These are phyloP conservation scores for Planococcus citri DNA, from an alignment of 1,140 invertebrate genomes.

Conservation along the genomic window DNA sequence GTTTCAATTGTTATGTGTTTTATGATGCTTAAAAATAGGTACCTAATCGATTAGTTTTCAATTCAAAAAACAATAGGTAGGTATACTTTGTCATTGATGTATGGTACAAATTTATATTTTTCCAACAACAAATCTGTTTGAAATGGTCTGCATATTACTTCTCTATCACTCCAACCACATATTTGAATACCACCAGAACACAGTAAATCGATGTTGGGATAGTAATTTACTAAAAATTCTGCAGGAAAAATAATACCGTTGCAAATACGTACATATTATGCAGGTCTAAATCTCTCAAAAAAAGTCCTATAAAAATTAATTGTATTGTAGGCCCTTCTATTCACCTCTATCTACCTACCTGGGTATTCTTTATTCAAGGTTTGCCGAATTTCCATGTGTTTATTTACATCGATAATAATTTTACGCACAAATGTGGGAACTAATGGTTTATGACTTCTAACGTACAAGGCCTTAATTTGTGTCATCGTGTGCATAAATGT, in stretches of 20 bases:
- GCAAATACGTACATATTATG: background rate
- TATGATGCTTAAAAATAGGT: too few species aligned
- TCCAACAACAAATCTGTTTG: background rate
- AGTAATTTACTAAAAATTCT: background rate
- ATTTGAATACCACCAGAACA: background rate
- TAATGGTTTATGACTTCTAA: background rate
- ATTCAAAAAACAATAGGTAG: background rate
- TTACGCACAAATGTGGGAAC: background rate
- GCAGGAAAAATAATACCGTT: background rate
- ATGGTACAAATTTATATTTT: background rate
- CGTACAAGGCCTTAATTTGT: slow-evolving; percentile 47
- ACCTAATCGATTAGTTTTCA: too few species aligned
- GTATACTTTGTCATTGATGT: background rate
- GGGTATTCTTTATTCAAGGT: background rate
- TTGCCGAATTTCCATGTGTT: background rate
- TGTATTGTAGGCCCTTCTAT: too few species aligned
- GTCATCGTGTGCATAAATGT: slow-evolving; percentile 87
- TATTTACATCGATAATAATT: background rate
- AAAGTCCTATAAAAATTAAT: background rate
- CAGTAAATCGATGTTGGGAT: background rate
- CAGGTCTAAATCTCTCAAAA: background rate
- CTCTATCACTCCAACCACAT: background rate
- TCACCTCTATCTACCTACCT: too few species aligned
- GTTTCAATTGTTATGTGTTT: too few species aligned
- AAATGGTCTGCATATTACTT: background rate